Evolutionary conservation across 2,888 invertebrate species (phyloP).

Genomic region (Hybos culiciformis): DNA sequence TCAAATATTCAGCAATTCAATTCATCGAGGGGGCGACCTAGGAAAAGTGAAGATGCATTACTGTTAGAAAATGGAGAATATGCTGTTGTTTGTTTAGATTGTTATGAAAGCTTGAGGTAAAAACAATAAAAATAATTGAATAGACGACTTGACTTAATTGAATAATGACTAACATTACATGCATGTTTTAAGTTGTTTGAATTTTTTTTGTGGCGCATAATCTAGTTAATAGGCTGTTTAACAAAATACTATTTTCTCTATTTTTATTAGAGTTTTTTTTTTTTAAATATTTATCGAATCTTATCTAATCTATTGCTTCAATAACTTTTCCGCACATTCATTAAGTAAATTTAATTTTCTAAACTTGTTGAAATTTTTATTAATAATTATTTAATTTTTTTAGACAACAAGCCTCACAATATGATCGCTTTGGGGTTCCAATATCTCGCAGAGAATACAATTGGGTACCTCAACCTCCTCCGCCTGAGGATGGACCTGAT

Average conservation of each 20-base stretch:
- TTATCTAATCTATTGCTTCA: no score
- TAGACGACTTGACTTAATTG: not conserved
- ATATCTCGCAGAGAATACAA: slow-evolving; percentile 84
- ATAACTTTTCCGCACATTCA: no score
- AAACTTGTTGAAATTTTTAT: not conserved
- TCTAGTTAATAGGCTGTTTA: not conserved
- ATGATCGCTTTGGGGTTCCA: slow-evolving; percentile 79
- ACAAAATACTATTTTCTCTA: not conserved
- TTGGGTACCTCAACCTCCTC: slow-evolving; percentile 87
- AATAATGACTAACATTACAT: not conserved
- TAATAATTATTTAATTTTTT: slow-evolving; percentile 1
- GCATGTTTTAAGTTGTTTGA: not conserved
- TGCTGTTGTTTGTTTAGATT: slow-evolving; percentile 83
- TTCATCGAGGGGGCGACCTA: no score
- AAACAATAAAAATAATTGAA: slow-evolving; percentile 9
- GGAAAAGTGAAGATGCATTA: slow-evolving; percentile 71
- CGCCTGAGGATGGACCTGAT: slow-evolving; percentile 80
- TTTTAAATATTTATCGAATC: no score
- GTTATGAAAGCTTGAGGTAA: slow-evolving; percentile 75
- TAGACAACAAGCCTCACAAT: slow-evolving; percentile 75
- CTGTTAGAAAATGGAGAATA: slow-evolving; percentile 79
- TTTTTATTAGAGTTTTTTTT: no score
- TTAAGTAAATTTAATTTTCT: not conserved
- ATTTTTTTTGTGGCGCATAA: no score
- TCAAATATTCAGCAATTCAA: no score